Conservation (phyloP, 2,113 vertebrate species). For the Alces alces region DNA sequence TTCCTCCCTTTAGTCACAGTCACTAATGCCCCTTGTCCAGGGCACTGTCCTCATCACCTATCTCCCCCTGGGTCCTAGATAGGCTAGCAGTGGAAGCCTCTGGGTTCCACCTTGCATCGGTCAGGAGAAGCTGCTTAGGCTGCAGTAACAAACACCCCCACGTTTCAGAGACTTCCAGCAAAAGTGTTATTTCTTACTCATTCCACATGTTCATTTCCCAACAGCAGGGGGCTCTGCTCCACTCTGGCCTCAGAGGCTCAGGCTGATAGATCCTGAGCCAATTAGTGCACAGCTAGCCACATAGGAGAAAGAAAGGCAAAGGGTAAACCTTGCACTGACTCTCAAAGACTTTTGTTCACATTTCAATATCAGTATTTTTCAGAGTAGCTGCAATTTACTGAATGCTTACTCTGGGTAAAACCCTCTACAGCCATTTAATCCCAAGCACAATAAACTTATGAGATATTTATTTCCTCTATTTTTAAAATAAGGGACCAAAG, state of each 20-base stretch:
- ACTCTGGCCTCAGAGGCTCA: not conserved
- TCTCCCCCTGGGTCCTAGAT: not conserved
- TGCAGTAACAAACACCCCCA: not conserved
- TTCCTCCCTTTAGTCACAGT: not conserved
- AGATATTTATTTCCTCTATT: not conserved
- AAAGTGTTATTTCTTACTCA: not conserved
- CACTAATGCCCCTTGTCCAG: not conserved
- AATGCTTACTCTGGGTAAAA: not conserved
- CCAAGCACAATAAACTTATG: not conserved
- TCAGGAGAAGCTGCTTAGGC: not conserved
- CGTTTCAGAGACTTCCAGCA: not conserved
- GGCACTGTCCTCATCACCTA: not conserved
- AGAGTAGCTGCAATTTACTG: not conserved
- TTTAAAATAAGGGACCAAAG: not conserved
- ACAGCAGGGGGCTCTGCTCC: not conserved
- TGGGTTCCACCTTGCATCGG: not conserved
- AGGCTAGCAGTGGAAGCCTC: not conserved
- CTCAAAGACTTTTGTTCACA: not conserved
- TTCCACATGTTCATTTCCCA: not conserved
- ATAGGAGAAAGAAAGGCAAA: not conserved
- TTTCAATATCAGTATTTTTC: not conserved
- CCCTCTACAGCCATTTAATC: conserved; percentile 3
- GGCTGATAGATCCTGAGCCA: not conserved
- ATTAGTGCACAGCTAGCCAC: not conserved
- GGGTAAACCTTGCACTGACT: not conserved